Percentiles rank a stretch among this genome's conserved stretches.
These are phyloP conservation scores for Semaprochilodus insignis DNA, from an alignment of 2,797 vertebrate genomes.

Conservation along the genomic window DNA sequence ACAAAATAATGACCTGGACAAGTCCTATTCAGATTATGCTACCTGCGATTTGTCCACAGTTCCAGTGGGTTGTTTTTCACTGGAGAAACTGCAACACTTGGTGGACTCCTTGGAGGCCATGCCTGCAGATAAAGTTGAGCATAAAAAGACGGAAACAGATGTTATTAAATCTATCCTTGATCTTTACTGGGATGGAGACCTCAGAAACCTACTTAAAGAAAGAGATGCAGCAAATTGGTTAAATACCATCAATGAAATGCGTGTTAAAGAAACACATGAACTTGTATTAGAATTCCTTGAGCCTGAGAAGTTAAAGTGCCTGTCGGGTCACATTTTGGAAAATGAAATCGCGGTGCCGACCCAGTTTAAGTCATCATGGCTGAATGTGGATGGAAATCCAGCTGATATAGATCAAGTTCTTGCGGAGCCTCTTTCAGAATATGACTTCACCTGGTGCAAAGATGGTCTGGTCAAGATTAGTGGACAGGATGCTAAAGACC, in stretches of 20 bases:
- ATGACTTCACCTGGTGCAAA: not conserved
- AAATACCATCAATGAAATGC: not conserved
- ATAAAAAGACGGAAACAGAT: not conserved
- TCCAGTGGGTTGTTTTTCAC: conserved; percentile 22
- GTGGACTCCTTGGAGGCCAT: conserved; percentile 21
- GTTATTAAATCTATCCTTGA: not conserved
- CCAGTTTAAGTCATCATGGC: conserved; percentile 49
- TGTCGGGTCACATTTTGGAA: conserved; percentile 10
- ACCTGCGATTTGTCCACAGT: conserved; percentile 20
- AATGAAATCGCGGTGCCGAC: not conserved
- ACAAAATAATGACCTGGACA: not conserved
- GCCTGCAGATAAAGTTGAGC: not conserved
- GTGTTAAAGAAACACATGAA: not conserved
- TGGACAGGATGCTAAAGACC: not conserved
- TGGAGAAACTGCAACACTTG: not conserved
- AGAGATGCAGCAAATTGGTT: not conserved
- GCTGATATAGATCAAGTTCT: conserved; percentile 48
- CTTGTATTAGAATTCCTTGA: conserved; percentile 35
- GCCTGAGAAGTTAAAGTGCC: not conserved
- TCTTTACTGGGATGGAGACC: conserved; percentile 42
- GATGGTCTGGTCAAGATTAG: not conserved
- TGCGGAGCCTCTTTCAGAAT: conserved; percentile 30
- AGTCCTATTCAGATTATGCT: not conserved
- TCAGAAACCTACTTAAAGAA: not conserved
- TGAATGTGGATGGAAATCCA: conserved; percentile 37